These are phyloP conservation scores for Chelmon rostratus DNA, from an alignment of 2,797 vertebrate genomes.

Conservation along the genomic window DNA sequence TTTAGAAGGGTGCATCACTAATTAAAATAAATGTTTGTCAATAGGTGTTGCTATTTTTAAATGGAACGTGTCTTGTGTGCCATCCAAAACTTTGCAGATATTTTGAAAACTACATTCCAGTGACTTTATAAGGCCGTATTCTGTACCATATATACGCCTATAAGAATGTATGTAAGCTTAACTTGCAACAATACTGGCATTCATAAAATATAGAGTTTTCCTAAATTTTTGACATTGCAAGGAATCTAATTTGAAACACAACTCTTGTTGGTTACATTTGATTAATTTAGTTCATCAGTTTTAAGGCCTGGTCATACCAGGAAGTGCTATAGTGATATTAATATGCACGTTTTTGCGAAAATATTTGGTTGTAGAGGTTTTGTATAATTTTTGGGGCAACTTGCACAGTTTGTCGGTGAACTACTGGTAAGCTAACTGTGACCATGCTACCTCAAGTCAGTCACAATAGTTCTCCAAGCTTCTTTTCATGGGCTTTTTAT, in stretches of 20 bases:
- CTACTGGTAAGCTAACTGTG: neutral
- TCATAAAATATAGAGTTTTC: no score
- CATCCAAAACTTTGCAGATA: conserved; percentile 4
- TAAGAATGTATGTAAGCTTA: no score
- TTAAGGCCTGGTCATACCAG: neutral
- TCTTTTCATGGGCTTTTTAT: neutral
- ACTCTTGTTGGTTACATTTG: no score
- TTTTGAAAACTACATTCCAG: conserved; percentile 11
- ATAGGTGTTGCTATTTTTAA: conserved; percentile 38
- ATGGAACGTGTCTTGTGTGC: neutral
- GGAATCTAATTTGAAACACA: neutral
- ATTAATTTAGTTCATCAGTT: no score
- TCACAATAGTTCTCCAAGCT: no score
- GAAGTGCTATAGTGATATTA: neutral
- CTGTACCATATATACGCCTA: neutral
- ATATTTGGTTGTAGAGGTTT: neutral
- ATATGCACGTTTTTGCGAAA: neutral
- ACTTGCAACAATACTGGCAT: no score
- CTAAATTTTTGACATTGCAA: neutral
- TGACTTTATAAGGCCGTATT: conserved; percentile 3
- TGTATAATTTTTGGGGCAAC: no score
- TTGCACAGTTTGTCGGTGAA: neutral
- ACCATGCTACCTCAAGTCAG: neutral
- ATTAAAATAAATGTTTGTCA: conserved; percentile 53
- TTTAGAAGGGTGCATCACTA: conserved; percentile 31